Evolutionary conservation across 2,113 vertebrate genomes (phyloP), one percentile per base, ranked within the genome.

Genomic region (Phocoena sinus): DNA sequence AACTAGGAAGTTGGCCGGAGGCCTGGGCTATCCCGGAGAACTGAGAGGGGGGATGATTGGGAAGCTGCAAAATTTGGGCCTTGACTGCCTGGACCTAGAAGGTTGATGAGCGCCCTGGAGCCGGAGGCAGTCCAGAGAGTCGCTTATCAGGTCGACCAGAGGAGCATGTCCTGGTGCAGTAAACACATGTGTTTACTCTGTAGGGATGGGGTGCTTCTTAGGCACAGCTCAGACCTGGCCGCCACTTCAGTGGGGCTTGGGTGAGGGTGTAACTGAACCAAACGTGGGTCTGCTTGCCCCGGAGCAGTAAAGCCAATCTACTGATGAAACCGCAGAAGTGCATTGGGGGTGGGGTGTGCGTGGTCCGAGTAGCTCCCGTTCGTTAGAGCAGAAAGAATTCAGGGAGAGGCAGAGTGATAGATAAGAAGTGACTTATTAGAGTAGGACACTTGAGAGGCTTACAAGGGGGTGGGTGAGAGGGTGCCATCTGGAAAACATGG

Each of bases 81-180:
- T 50, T 38, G 58, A 83, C 18, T 8, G 47, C 88, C 31, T 53
- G 68, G 68, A 18, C n/a, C 56, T 8, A 13, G 31, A 28, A 18
- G 58, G 50, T 74, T 14, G 62, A 25, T 38, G 33, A 89, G 44
- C 36, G 67, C 56, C n/a, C 47, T n/a, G 71, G 63, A 80, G n/a
- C 58, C 58, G 0, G 84, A 38, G 67, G 25, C 70, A 26, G n/a
- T 33, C 36, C 81, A n/a, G 47, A 76, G 60, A 44, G 53, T 26
- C 44, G 8, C 94, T 98, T 97, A 98, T 97, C 98, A 92, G 89
- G 2, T 41, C 14, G 6, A 58, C 74, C 97, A 98, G 86, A 97
- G 65, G 53, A 10, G 12, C 33, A n/a, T 70, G 62, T 47, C 31
- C 13, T 47, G 50, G 41, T 87, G 56, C 4, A 2, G 95, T 96